phyloP scores from a whole-genome alignment of 2,888 invertebrate species.

The Malachius bipustulatus region DNA sequence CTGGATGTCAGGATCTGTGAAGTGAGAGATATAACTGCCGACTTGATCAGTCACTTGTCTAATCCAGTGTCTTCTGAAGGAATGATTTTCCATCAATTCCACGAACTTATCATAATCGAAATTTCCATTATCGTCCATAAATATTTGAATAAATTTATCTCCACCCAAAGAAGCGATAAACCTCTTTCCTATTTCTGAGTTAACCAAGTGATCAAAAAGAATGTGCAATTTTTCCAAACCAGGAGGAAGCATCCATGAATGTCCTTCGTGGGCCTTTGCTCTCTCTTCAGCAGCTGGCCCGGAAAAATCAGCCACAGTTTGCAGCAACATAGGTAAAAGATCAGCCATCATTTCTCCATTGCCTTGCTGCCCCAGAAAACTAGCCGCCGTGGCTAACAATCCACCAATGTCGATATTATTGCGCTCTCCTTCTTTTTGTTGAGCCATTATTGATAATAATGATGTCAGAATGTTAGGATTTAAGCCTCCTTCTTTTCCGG shows the following conservation, averaged over 20 bases:
- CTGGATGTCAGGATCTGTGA: constrained; percentile 68
- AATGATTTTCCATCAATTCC: constrained; percentile 68
- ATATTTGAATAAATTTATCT: constrained; percentile 53
- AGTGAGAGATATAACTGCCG: constrained; percentile 59
- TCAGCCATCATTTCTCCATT: constrained; percentile 31
- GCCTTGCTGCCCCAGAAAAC: constrained; percentile 17
- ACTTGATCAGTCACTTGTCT: constrained; percentile 61
- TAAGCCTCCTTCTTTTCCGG: constrained; percentile 37
- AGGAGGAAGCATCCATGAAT: constrained; percentile 61
- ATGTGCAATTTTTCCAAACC: constrained; percentile 56
- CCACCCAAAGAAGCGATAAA: constrained; percentile 64
- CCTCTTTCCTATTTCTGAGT: constrained; percentile 64
- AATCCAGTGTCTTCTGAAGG: constrained; percentile 71
- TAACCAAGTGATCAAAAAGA: constrained; percentile 66
- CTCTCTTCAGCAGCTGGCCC: constrained; percentile 49
- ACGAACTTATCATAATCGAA: constrained; percentile 61
- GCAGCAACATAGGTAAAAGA: constrained; percentile 55
- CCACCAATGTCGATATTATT: constrained; percentile 16
- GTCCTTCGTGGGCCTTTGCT: constrained; percentile 53
- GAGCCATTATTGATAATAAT: neutral
- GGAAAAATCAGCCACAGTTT: constrained; percentile 48
- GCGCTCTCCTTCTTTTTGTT: constrained; percentile 10
- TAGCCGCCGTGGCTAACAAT: constrained; percentile 18
- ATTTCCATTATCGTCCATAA: constrained; percentile 56
- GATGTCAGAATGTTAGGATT: constrained; percentile 48